These are phyloP conservation scores for Saccopteryx bilineata DNA, from an alignment of 2,113 vertebrate genomes.

Conservation along the genomic window DNA sequence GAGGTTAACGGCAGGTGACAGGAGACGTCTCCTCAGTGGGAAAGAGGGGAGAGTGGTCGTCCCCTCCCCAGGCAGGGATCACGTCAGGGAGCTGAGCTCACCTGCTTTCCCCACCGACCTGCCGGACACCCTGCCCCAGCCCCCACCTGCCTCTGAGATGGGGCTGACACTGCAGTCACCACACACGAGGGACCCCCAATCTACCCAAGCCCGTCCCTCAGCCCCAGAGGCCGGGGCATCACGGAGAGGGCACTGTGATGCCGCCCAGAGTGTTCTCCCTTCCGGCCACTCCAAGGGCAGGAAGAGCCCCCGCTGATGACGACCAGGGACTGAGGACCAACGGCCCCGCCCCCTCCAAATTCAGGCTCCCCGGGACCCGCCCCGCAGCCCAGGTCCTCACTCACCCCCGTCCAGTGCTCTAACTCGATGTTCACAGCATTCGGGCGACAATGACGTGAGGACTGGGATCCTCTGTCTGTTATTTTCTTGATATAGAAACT, in stretches of 20 bases:
- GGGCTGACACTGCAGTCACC: background rate
- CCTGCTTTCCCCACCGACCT: background rate
- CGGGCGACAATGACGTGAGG: rapidly evolving
- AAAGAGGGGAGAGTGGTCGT: rapidly evolving
- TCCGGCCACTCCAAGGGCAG: background rate
- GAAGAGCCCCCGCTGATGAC: background rate
- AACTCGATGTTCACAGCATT: rapidly evolving
- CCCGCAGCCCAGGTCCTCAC: background rate
- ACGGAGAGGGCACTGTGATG: rapidly evolving
- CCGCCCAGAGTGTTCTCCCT: background rate
- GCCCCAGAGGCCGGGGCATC: background rate
- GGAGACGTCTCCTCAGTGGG: background rate
- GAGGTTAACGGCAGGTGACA: background rate
- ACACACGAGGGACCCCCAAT: background rate
- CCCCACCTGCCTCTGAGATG: background rate
- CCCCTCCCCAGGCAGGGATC: background rate
- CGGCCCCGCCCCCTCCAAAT: background rate
- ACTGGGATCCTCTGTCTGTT: background rate
- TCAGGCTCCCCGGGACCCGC: background rate
- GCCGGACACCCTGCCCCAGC: background rate
- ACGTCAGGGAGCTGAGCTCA: too few relatives aligned
- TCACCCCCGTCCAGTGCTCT: too few relatives aligned
- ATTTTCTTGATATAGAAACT: background rate
- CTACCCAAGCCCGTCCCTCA: background rate
- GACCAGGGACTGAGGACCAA: background rate